A percentile compares a stretch with the other conserved stretches of the same genome.
Conservation (phyloP, 2,888 invertebrate species). For the Ellobium chinense region DNA sequence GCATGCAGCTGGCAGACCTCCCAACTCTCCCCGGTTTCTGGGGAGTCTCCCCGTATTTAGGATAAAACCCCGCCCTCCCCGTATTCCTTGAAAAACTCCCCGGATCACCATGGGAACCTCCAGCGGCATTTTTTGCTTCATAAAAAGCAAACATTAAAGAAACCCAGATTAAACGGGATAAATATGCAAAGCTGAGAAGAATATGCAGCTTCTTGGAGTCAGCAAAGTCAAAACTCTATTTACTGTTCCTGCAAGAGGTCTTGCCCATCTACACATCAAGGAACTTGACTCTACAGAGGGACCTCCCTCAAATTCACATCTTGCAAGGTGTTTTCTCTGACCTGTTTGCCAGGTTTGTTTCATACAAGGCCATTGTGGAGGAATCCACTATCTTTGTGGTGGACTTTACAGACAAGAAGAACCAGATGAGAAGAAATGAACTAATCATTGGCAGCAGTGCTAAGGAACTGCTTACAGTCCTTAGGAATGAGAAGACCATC, state of each 20-base stretch:
- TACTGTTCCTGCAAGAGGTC: background rate
- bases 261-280: background rate
- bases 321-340: background rate
- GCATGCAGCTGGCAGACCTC: too few relatives aligned
- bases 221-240: background rate
- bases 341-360: background rate
- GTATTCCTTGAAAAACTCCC: too few relatives aligned
- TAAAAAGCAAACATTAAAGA: background rate
- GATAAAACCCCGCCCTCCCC: too few relatives aligned
- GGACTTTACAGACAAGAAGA: background rate
- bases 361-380: background rate
- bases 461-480: background rate
- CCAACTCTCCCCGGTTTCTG: too few relatives aligned
- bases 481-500: background rate
- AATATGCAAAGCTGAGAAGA: background rate
- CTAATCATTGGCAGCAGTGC: background rate
- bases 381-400: background rate
- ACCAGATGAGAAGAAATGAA: background rate
- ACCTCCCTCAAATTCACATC: background rate
- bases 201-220: background rate
- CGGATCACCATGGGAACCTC: background rate
- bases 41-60: too few relatives aligned
- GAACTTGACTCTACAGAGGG: background rate
- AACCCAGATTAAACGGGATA: background rate
- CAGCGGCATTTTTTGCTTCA: background rate